These are phyloP conservation scores for Cryptomyrus ogoouensis DNA, from an alignment of 2,113 vertebrate genomes.

Conservation along the genomic window DNA sequence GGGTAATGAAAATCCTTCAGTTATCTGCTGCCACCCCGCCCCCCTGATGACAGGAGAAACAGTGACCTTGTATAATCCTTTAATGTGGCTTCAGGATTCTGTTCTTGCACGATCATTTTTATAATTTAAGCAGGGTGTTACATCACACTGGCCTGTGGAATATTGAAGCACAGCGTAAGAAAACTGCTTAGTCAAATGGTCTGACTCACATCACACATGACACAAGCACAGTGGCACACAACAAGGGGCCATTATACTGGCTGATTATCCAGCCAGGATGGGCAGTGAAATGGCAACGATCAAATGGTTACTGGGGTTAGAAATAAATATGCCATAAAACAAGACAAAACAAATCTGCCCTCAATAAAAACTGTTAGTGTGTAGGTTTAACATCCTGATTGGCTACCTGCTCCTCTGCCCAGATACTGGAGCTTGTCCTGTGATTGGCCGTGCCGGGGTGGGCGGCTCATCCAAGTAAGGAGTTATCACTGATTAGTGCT, in stretches of 20 bases:
- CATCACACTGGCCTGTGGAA: not conserved
- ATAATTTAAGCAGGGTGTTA: not conserved
- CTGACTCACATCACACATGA: not conserved
- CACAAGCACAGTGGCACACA: not conserved
- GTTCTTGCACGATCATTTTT: not conserved
- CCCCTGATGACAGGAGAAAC: not conserved
- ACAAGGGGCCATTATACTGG: not conserved
- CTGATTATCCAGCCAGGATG: not conserved
- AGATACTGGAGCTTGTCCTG: not conserved
- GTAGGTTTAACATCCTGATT: not conserved
- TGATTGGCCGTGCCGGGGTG: not conserved
- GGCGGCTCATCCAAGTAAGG: not conserved
- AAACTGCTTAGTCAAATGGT: not conserved
- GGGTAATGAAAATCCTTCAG: too few relatives aligned
- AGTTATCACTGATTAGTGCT: not conserved
- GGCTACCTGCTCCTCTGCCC: not conserved
- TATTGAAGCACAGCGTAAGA: not conserved
- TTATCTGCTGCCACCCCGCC: too few relatives aligned
- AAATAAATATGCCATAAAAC: not conserved
- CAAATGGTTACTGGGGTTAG: not conserved
- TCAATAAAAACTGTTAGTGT: not conserved
- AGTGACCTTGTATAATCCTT: not conserved
- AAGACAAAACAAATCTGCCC: not conserved
- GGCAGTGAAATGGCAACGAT: not conserved
- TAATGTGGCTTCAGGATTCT: not conserved